Evolutionary conservation across 2,113 vertebrate species (phyloP), one percentile per base, ranked within the genome.

Genomic region (Herpetotheres cachinnans): DNA sequence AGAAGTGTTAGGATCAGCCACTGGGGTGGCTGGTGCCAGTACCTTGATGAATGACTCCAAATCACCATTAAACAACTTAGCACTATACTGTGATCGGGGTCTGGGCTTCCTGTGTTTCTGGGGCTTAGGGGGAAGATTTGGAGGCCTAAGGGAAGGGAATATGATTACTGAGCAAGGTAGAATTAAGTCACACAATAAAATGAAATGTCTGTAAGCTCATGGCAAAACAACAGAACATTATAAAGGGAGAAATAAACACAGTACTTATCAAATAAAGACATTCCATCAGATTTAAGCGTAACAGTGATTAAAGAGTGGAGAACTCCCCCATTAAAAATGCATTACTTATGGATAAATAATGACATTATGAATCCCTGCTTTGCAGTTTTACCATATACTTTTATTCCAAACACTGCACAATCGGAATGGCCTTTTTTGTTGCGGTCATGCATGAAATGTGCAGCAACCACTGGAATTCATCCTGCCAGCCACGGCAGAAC

Each of bases 41-140:
- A 99, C 99, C 99, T 99, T 99, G 98, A 99, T 98, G 98, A 99
- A 99, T 42, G 99, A 98, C 98, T 99, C 99, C 99, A 99, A 98
- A 99, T 99, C 99, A 98, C 99, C 99, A 98, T 99, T 99, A 99
- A 99, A 99, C 98, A 99, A 99, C 97, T 99, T 99, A 99, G 99
- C 98, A 98, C 98, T 99, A 99, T 98, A 99, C 78, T 99, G 98
- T 91, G 99, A 99, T 96, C 98, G 98, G 97, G 99, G 99, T 97
- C 99, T 98, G 98, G 98, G 97, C 98, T 99, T 99, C 98, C 98
- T 99, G 97, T 98, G 98, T 98, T 99, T 99, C 98, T 98, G 99
- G 98, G 99, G 98, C 97, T 98, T 99, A 98, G 98, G 98, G 96
- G 98, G 98, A 97, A 99, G 98, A 95, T 98, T 98, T 98, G 98